Evolutionary conservation across 2,797 vertebrate genomes (phyloP).

Genomic region (Smutsia temminckii): DNA sequence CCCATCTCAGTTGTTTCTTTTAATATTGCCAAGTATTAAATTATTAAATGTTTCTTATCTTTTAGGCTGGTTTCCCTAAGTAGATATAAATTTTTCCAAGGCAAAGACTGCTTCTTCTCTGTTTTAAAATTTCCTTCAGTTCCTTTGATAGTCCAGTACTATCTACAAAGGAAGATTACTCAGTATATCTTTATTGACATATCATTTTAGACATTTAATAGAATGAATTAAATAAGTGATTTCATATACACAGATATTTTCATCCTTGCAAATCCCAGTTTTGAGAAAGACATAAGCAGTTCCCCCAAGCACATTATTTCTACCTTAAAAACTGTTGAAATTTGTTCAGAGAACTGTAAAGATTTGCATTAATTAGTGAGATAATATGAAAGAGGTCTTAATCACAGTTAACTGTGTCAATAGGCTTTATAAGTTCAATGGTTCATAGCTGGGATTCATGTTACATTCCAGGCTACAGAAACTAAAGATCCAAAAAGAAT

Average conservation of each 20-base stretch:
- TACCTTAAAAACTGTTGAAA: not conserved
- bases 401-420: not conserved
- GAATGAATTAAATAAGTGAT: not conserved
- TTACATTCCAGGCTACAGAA: not conserved
- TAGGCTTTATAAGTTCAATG: slow-evolving; percentile 41
- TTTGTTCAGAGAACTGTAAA: slow-evolving; percentile 26
- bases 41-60: not conserved
- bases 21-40: not conserved
- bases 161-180: not conserved
- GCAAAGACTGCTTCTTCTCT: not conserved
- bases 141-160: not conserved
- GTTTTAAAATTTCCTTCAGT: not conserved
- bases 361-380: slow-evolving; percentile 1
- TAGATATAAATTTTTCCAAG: not conserved
- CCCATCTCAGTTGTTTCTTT: not conserved
- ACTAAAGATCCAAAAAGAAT: not conserved
- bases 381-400: slow-evolving; percentile 1
- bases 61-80: not conserved
- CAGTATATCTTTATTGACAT: not conserved
- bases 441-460: not conserved
- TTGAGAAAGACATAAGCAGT: not conserved
- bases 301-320: not conserved
- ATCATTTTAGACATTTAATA: not conserved
- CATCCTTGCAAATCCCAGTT: not conserved
- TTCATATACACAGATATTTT: not conserved